Base-by-base conservation (phyloP, 1,140 invertebrate species). In the Augochlora pura region DNA sequence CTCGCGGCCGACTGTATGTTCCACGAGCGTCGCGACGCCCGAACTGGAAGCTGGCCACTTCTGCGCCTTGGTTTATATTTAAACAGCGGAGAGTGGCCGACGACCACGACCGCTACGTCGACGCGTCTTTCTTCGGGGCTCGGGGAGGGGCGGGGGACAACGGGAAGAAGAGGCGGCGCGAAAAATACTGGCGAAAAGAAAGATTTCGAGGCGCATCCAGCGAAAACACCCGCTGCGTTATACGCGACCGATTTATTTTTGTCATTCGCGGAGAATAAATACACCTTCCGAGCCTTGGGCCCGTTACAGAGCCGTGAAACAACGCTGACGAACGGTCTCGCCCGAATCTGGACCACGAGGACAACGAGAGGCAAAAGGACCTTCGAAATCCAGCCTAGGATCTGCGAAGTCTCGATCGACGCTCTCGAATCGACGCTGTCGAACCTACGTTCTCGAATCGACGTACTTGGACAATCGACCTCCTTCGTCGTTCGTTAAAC, bases 1-100 rank as follows among this genome's bases (percentile, higher is more conserved):
- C 75, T 84, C 84, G 64, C 65, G 57, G 27, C 68, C 80, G 49
- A 27, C 46, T 80, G 84, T 68, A 80, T 85, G 81, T 88, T 88
- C 81, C 88, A 75, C 88, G 75, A 88, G 85, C 90, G 89, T 91
- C 87, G 90, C 91, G 87, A 88, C 85, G 89, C 85, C 83, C 83
- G 88, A 89, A 93, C 92, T 93, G 91, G 89, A 90, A 87, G 83
- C 85, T 86, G 80, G 79, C 81, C 86, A 86, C 88, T 87, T 88
- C 76, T 87, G 88, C 82, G 85, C 75, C 76, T 86, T 63, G 75
- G 88, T 91, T 93, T 93, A 93, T 93, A 92, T 92, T 93, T 93
- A 92, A 92, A 90, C 87, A 73, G 74, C 79, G 62, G 49, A 77
- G 81, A 73, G 80, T 27, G 18, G 77, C 14, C 63, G 80, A 79